Evolutionary conservation across 2,113 vertebrate genomes (phyloP), one percentile per base, ranked within the genome.

Genomic region (Psittacara wagleri): DNA sequence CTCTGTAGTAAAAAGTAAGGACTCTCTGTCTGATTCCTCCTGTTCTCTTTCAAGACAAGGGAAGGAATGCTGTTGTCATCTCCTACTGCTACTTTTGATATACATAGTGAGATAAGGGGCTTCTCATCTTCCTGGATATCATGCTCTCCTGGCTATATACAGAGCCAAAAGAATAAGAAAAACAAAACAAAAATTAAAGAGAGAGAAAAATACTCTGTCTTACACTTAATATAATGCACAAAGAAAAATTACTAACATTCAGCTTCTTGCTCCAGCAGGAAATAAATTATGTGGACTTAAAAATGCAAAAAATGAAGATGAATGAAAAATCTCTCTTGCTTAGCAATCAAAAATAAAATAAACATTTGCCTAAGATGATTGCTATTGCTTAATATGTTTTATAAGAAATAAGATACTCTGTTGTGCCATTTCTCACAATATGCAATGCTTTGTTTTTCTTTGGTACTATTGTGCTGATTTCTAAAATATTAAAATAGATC

Each of bases 221-320:
- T 82, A 96, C 87, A 97, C 83, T 94, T 97, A 96, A 93, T 92
- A 87, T 28, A 79, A 76, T 83, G 44, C 80, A 96, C 88, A 96
- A 95, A 97, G 81, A 91, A 97, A 96, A 97, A 92, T 94, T 90
- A 95, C 91, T 96, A 95, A 95, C 54, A 94, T 97, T 96, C 89
- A 96, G 54, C 68, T 97, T 95, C 3, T n/a, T 96, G 86, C 89
- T 97, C 13, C 9, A 94, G 33, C 78, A 37, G 95, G 91, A 96
- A 86, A 92, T 97, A 95, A 97, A 97, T 97, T 96, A 96, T 93
- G 78, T 93, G 87, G 92, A 95, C 86, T 97, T 96, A 93, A 97
- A 97, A 97, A 96, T 96, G 92, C 63, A 92, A 96, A 96, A 97
- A 97, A 98, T 96, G 57, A 98, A 98, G 96, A 97, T 96, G 78